phyloP scores from a whole-genome alignment of 2,113 vertebrate genomes.

The Sylvia atricapilla region DNA sequence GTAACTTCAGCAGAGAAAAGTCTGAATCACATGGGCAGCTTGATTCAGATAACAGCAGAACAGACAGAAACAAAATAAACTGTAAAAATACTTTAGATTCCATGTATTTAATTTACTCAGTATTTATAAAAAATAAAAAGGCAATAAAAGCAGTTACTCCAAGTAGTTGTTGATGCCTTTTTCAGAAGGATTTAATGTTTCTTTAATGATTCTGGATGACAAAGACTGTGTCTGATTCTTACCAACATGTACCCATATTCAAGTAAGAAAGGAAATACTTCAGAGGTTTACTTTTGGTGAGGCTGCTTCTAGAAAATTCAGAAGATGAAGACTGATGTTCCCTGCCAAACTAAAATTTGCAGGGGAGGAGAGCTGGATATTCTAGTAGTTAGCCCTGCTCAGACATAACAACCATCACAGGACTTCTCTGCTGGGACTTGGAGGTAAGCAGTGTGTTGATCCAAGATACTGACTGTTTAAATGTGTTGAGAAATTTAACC shows the following conservation, averaged over 20 bases:
- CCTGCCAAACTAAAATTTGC: neutral
- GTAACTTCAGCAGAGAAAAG: neutral
- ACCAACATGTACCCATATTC: neutral
- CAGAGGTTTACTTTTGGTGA: neutral
- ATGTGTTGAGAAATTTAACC: conserved; percentile 6
- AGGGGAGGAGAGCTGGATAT: neutral
- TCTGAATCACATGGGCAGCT: neutral
- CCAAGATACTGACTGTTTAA: conserved; percentile 28
- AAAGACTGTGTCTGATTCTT: neutral
- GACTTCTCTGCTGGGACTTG: conserved; percentile 6
- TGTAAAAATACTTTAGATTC: neutral
- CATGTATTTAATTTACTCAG: neutral
- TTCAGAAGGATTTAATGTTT: neutral
- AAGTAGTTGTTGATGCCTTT: neutral
- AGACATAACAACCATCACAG: neutral
- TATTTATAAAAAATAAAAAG: neutral
- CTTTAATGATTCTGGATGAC: neutral
- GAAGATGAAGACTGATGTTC: neutral
- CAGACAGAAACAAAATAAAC: neutral
- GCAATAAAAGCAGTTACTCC: neutral
- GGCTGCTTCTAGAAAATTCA: neutral
- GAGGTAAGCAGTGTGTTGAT: conserved; percentile 45
- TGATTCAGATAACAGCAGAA: neutral
- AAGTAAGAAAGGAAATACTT: neutral
- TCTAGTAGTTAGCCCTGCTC: neutral